Evolutionary conservation across 2,797 vertebrate species (phyloP), one percentile per base, ranked within the genome.

Genomic region (Peromyscus eremicus): DNA sequence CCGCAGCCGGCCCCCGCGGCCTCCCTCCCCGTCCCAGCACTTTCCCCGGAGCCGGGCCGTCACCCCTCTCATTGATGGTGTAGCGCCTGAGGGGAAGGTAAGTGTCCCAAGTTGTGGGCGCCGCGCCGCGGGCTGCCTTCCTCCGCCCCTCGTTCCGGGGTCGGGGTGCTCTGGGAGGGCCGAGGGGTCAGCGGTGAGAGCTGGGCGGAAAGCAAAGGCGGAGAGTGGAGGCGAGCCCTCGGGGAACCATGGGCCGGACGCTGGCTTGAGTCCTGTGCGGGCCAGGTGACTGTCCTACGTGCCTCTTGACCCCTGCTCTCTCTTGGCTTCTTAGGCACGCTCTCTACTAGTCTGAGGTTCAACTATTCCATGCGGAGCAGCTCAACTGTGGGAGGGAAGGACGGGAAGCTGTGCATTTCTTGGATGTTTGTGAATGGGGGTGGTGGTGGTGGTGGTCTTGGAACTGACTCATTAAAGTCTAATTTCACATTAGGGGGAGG

Each of bases 71-170:
- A 98, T 99, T 98, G 99, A 99, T 99, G 99, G 99, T 99, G 99
- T 99, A 99, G 98, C 98, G 98, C 98, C 96, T 97, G 98, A 98
- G 98, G 97, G 96, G 88, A 98, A 99, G 99, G 99, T 99, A 99
- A 99, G 99, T 99, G 97, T 95, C 94, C 94, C 94, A 34, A 85
- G 87, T 85, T 49, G 91, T 87, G 88, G 10, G 60, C 90, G 87
- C 95, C 27, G 52, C 23, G 76, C 25, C 29, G 29, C 27, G 37
- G 43, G 73, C 60, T 29, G 43, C 68, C 68, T 27, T 16, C 32
- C 66, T 16, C 10, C 7, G 29, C 46, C 49, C 46, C 75, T 34
- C 62, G 8, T 34, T 23, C 82, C 62, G 1, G 82, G 60, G 29
- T 68, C 43, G 5, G 62, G 40, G 62, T 68, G 82, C 82, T n/a